Percentiles rank a stretch among this genome's conserved stretches.
phyloP scores from a whole-genome alignment of 2,888 invertebrate species.

The Entomobrya multifasciata region DNA sequence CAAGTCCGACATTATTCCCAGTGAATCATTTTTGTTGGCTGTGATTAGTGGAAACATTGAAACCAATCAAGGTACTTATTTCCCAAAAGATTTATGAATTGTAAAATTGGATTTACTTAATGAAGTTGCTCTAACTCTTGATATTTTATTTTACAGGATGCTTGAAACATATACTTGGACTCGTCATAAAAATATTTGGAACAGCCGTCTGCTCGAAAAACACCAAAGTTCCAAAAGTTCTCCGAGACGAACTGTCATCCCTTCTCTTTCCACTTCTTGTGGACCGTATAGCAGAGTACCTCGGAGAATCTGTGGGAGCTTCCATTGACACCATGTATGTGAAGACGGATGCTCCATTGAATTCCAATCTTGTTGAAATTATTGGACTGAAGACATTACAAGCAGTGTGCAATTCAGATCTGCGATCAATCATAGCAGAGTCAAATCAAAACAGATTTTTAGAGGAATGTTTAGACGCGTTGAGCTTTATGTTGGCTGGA shows the following conservation, averaged over 20 bases:
- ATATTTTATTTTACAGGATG: conserved; percentile 55
- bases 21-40: conserved; percentile 90
- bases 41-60: conserved; percentile 87
- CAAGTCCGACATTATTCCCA: conserved; percentile 87
- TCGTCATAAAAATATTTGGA: conserved; percentile 84
- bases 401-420: conserved; percentile 72
- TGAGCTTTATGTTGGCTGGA: conserved; percentile 68
- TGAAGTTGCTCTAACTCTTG: neutral
- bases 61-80: conserved; percentile 84
- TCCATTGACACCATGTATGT: conserved; percentile 73
- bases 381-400: conserved; percentile 69
- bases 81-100: neutral
- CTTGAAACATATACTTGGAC: conserved; percentile 85
- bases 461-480: conserved; percentile 72
- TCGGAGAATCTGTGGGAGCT: conserved; percentile 76
- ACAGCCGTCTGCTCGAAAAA: conserved; percentile 80
- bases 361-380: conserved; percentile 75
- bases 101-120: conserved; percentile 72
- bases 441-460: conserved; percentile 74
- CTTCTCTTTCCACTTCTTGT: conserved; percentile 76
- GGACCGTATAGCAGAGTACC: conserved; percentile 77
- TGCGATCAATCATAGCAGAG: conserved; percentile 72
- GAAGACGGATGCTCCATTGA: conserved; percentile 77
- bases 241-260: conserved; percentile 72
- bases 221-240: conserved; percentile 76